Evolutionary conservation across 1,140 invertebrate genomes (phyloP).

Genomic region (Leptinotarsa undecemlineata): DNA sequence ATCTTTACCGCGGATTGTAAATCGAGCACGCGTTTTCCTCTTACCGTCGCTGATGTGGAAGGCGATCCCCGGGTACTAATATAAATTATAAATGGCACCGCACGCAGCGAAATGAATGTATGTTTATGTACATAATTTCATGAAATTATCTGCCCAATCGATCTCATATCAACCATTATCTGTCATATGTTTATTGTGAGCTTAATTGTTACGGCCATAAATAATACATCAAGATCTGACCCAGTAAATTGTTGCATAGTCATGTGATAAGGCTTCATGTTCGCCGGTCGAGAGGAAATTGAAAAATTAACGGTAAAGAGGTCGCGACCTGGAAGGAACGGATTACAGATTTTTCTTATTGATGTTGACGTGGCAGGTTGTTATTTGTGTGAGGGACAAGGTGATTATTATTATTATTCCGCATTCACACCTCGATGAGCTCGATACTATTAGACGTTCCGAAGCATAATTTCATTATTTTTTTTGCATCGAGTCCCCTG

Average conservation of each 20-base stretch:
- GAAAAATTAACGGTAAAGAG: conserved; percentile 8
- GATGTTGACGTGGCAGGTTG: background rate
- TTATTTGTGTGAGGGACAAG: background rate
- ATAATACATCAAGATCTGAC: conserved; percentile 19
- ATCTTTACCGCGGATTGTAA: background rate
- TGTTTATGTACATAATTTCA: conserved; percentile 23
- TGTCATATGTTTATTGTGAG: conserved; percentile 16
- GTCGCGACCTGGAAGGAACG: conserved; percentile 1
- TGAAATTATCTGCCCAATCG: conserved; percentile 17
- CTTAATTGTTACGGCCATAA: conserved; percentile 14
- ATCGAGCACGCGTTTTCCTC: background rate
- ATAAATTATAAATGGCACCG: conserved; percentile 16
- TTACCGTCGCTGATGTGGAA: background rate
- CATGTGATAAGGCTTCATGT: background rate
- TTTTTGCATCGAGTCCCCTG: too few species aligned
- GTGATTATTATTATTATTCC: background rate
- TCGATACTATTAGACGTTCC: background rate
- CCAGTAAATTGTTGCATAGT: conserved; percentile 11
- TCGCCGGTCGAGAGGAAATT: background rate
- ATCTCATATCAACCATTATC: conserved; percentile 21
- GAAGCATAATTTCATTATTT: too few species aligned
- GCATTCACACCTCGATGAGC: background rate
- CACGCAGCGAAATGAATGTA: conserved; percentile 14
- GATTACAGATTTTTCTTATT: background rate
- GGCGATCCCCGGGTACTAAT: conserved; percentile 12